Percentiles rank a stretch among this genome's conserved stretches.
phyloP scores from a whole-genome alignment of 2,888 invertebrate species.

The Agonum fuliginosum region DNA sequence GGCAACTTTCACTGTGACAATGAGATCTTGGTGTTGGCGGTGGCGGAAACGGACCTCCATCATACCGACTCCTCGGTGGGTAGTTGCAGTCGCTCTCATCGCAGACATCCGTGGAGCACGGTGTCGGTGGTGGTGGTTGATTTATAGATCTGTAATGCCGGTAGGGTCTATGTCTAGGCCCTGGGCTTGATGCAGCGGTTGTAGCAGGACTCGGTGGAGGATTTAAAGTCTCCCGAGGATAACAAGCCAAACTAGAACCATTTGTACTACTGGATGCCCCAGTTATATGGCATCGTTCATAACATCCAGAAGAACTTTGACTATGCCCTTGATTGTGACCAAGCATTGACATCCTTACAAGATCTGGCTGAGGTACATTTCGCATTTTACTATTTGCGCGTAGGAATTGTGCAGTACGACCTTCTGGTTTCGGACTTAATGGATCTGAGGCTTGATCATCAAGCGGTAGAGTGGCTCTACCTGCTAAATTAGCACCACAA shows the following conservation, averaged over 20 bases:
- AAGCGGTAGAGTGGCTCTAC: slow-evolving; percentile 65
- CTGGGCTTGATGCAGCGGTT: slow-evolving; percentile 75
- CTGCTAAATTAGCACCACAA: slow-evolving; percentile 32
- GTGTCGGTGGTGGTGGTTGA: slow-evolving; percentile 94
- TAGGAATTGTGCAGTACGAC: slow-evolving; percentile 68
- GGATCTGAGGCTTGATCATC: slow-evolving; percentile 82
- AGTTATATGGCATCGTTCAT: slow-evolving; percentile 80
- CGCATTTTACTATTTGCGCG: slow-evolving; percentile 69
- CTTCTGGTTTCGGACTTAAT: slow-evolving; percentile 75
- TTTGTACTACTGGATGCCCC: slow-evolving; percentile 82
- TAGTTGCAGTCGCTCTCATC: slow-evolving; percentile 81
- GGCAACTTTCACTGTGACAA: slow-evolving; percentile 83
- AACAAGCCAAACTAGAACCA: slow-evolving; percentile 75
- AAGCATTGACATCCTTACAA: slow-evolving; percentile 80
- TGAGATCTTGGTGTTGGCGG: slow-evolving; percentile 86
- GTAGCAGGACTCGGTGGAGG: slow-evolving; percentile 94
- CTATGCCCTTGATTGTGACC: slow-evolving; percentile 75
- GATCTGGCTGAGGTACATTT: slow-evolving; percentile 72
- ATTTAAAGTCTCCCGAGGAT: slow-evolving; percentile 91
- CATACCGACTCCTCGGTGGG: slow-evolving; percentile 76
- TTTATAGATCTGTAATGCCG: slow-evolving; percentile 84
- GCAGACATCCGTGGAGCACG: slow-evolving; percentile 95
- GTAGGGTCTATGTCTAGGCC: slow-evolving; percentile 80
- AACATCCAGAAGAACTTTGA: slow-evolving; percentile 79
- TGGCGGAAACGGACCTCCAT: slow-evolving; percentile 83